A percentile compares a stretch with the other conserved stretches of the same genome.
These are phyloP conservation scores for Octodonta nipae DNA, from an alignment of 2,888 invertebrate species.

Conservation along the genomic window DNA sequence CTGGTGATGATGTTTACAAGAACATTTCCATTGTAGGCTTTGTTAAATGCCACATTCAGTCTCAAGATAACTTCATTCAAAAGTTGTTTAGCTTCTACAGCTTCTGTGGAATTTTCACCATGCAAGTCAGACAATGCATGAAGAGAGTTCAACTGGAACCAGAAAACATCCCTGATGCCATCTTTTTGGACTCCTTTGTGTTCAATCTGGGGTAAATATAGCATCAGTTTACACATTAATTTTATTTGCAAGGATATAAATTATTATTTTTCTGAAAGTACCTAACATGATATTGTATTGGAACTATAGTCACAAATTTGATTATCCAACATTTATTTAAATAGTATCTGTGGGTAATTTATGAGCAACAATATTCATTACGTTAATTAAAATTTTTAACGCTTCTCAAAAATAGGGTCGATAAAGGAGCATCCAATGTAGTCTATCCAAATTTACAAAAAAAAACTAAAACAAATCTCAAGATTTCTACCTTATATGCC, in stretches of 20 bases:
- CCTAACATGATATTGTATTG: too few species aligned
- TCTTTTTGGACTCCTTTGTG: conserved; percentile 40
- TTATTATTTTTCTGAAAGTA: not conserved
- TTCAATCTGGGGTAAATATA: conserved; percentile 19
- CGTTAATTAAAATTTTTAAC: too few species aligned
- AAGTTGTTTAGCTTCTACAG: conserved; percentile 50
- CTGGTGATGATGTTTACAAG: conserved; percentile 51
- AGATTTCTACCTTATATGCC: conserved; percentile 42
- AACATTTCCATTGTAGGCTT: conserved; percentile 45
- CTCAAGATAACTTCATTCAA: conserved; percentile 43
- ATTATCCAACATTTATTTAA: too few species aligned
- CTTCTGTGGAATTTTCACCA: conserved; percentile 49
- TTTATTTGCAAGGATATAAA: too few species aligned
- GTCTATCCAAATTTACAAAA: too few species aligned
- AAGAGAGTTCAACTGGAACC: conserved; percentile 50
- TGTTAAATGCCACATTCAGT: conserved; percentile 42
- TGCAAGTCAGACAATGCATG: conserved; percentile 50
- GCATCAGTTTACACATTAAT: too few species aligned
- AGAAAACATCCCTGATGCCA: conserved; percentile 49
- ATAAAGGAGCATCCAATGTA: too few species aligned
- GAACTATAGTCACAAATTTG: too few species aligned
- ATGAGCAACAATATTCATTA: too few species aligned
- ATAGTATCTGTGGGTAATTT: too few species aligned
- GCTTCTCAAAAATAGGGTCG: too few species aligned
- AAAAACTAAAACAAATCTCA: too few species aligned